A percentile compares a stretch with the other conserved stretches of the same genome.
These are phyloP conservation scores for Pedicia rivosa DNA, from an alignment of 2,888 invertebrate genomes.

Conservation along the genomic window DNA sequence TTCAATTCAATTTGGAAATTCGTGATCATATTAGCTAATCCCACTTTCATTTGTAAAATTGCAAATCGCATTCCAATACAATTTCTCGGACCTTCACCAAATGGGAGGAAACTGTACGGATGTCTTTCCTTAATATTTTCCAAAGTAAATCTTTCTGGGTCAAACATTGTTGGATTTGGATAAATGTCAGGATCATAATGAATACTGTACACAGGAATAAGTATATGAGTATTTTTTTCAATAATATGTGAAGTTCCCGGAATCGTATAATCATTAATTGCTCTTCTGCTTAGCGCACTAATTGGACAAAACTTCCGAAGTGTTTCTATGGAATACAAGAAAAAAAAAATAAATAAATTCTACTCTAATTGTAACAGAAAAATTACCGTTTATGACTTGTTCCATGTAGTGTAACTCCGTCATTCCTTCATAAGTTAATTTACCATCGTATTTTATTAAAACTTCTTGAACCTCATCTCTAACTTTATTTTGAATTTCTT, in stretches of 20 bases:
- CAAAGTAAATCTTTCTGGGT: slow-evolving; percentile 30
- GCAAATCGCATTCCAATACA: slow-evolving; percentile 11
- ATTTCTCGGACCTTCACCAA: slow-evolving; percentile 11
- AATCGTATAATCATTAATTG: slow-evolving; percentile 22
- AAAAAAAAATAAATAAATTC: no score
- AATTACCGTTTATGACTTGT: slow-evolving; percentile 29
- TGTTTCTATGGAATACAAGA: no score
- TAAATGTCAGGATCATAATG: slow-evolving; percentile 31
- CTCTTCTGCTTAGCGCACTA: slow-evolving; percentile 21
- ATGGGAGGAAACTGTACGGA: slow-evolving; percentile 8
- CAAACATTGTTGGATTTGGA: slow-evolving; percentile 29
- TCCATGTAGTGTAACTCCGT: slow-evolving; percentile 29
- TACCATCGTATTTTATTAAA: slow-evolving; percentile 19
- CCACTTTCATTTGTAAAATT: slow-evolving; percentile 7
- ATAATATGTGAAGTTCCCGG: slow-evolving; percentile 17
- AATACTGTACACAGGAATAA: slow-evolving; percentile 23
- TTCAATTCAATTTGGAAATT: no score
- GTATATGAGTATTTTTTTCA: slow-evolving; percentile 17
- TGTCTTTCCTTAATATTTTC: slow-evolving; percentile 1
- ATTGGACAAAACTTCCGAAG: slow-evolving; percentile 32
- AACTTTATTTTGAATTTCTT: slow-evolving; percentile 26
- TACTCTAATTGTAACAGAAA: no score
- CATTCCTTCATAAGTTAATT: slow-evolving; percentile 26
- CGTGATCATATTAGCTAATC: no score
- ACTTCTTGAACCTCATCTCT: slow-evolving; percentile 20